Evolutionary conservation across 2,797 vertebrate genomes (phyloP), one percentile per base, ranked within the genome.

Genomic region (Enteromius viviparus): DNA sequence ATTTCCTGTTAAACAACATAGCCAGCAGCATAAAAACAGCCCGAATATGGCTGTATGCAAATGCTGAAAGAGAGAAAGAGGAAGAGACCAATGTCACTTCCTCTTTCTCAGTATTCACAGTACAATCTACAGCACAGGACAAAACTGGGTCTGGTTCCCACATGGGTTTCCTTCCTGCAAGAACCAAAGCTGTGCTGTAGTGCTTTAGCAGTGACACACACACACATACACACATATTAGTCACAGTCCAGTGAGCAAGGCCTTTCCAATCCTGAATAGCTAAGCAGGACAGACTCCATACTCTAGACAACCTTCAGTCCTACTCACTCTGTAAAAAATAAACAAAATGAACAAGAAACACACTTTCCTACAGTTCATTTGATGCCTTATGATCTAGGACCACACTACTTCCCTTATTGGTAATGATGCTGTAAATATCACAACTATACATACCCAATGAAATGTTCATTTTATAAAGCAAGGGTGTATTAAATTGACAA

Each of bases 161-260:
- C 85, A 91, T 86, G 86, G 65, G 70, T 78, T 72, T 1, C 80
- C 84, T 92, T 92, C 91, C 92, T 92, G 87, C 90, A 8, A 82
- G 47, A 78, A 82, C 81, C 72, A 76, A 76, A 77, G 78, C 71
- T 23, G 21, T 68, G 65, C 53, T 51, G 23, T 51, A 45, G 40
- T 70, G 70, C 37, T 76, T 76, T 23, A 62, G 40, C 17, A 85
- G 62, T 86, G 71, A 81, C 76, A 82, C 29, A 74, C 80, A 85
- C 81, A n/a, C 29, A 23, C 0, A 91, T 88, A 85, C 80, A n/a
- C 29, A 23, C 29, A 77, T 6, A 69, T 47, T 65, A 62, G 2
- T 74, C 86, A 0, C 14, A 71, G 72, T 58, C 64, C 65, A 80
- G 68, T 7, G 81, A 85, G 21, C 68, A 85, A 85, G 70, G 64